A percentile compares a stretch with the other conserved stretches of the same genome.
phyloP scores from a whole-genome alignment of 2,113 vertebrate species.

The Ciconia maguari region DNA sequence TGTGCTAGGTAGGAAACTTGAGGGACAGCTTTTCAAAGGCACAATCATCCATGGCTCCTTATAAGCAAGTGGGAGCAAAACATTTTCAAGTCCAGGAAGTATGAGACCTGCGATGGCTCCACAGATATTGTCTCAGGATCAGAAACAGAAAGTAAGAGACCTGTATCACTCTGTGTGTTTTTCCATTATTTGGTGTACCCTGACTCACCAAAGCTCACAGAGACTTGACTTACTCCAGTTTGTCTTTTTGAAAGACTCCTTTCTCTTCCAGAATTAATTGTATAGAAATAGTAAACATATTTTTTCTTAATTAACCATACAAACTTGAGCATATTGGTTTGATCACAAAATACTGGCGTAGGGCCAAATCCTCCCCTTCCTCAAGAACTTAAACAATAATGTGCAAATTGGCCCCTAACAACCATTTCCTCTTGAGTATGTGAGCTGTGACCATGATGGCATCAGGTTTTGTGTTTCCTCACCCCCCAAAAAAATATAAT shows the following conservation, averaged over 20 bases:
- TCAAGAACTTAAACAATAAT: neutral
- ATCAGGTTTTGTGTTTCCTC: neutral
- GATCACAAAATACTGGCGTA: neutral
- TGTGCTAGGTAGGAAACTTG: neutral
- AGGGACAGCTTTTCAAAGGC: neutral
- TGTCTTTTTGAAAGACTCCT: neutral
- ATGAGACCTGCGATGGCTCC: neutral
- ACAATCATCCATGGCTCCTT: neutral
- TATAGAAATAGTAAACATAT: neutral
- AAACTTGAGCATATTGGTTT: neutral
- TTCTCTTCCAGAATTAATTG: neutral
- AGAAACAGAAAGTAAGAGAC: neutral
- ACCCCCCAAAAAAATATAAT: neutral
- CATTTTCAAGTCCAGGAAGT: neutral
- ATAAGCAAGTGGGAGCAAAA: neutral
- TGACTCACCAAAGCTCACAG: neutral
- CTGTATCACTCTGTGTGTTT: neutral
- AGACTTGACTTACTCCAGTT: neutral
- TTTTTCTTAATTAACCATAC: neutral
- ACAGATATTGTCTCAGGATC: neutral
- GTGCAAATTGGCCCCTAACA: neutral
- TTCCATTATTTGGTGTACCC: neutral
- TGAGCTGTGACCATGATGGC: neutral
- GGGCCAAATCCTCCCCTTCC: neutral
- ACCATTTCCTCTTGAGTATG: neutral